Conservation (phyloP, 2,113 vertebrate species). For the Daphoenositta chrysoptera region DNA sequence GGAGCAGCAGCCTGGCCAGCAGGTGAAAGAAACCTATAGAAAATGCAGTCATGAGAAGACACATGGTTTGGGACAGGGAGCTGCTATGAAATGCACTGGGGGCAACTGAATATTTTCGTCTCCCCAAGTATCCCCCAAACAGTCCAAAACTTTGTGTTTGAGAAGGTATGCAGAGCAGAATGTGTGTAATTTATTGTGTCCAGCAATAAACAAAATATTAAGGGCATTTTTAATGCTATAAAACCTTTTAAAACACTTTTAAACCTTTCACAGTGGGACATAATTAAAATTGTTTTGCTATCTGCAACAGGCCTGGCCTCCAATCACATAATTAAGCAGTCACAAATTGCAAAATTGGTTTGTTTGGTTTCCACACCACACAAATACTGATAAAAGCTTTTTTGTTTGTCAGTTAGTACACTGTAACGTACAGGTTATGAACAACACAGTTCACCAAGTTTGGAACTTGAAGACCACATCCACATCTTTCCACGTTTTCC, state of each 20-base stretch:
- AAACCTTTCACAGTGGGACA: background rate
- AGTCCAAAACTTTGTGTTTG: background rate
- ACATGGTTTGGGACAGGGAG: background rate
- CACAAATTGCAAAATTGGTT: conserved; percentile 18
- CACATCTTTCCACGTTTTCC: background rate
- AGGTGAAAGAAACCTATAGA: background rate
- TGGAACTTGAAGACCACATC: background rate
- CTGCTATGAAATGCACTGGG: background rate
- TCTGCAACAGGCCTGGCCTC: background rate
- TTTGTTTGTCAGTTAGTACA: background rate
- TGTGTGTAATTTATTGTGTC: background rate
- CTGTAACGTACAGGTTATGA: background rate
- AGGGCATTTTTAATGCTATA: conserved; percentile 11
- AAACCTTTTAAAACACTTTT: background rate
- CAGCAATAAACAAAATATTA: background rate
- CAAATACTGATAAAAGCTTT: conserved; percentile 31
- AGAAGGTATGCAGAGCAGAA: background rate
- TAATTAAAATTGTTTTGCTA: conserved; percentile 32
- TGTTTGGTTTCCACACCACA: background rate
- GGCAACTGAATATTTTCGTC: background rate
- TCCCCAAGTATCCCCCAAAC: background rate
- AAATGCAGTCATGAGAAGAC: background rate
- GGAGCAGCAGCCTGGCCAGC: background rate
- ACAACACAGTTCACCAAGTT: background rate
- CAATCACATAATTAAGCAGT: conserved; percentile 21